phyloP scores from a whole-genome alignment of 2,888 invertebrate species.

The Lacanobia oleracea region DNA sequence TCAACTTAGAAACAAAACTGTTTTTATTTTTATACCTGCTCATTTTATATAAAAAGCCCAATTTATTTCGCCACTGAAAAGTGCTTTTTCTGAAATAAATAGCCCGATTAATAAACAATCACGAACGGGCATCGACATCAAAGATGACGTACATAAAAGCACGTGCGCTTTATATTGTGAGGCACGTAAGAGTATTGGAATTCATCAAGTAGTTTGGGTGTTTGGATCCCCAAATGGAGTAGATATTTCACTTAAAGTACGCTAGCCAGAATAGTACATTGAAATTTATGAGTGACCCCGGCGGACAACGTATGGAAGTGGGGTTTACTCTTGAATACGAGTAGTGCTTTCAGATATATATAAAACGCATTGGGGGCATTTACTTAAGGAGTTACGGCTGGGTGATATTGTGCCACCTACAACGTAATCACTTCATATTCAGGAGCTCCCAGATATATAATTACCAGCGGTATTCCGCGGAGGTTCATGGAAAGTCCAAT shows the following conservation, averaged over 20 bases:
- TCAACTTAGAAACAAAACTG: not conserved
- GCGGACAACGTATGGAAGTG: conserved; percentile 79
- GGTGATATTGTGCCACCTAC: conserved; percentile 41
- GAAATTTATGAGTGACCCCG: conserved; percentile 86
- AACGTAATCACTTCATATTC: conserved; percentile 52
- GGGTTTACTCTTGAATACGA: conserved; percentile 76
- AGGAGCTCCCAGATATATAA: conserved; percentile 51
- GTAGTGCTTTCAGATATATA: conserved; percentile 77
- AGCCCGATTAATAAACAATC: conserved; percentile 28
- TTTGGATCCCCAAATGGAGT: conserved; percentile 83
- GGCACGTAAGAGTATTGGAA: conserved; percentile 78
- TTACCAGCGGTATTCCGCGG: conserved; percentile 51
- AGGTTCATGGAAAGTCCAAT: conserved; percentile 75
- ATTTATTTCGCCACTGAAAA: not conserved
- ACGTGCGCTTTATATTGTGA: conserved; percentile 67
- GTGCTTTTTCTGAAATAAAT: conserved; percentile 4
- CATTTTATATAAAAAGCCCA: not conserved
- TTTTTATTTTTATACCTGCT: not conserved
- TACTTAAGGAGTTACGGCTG: conserved; percentile 58
- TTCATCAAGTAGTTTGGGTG: conserved; percentile 83
- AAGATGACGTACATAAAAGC: conserved; percentile 53
- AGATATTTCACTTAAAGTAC: conserved; percentile 87
- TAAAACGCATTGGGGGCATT: conserved; percentile 78
- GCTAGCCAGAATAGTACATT: conserved; percentile 84
- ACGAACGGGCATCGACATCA: conserved; percentile 21